Evolutionary conservation across 2,888 invertebrate genomes (phyloP).

Genomic region (Harpalus rubripes): DNA sequence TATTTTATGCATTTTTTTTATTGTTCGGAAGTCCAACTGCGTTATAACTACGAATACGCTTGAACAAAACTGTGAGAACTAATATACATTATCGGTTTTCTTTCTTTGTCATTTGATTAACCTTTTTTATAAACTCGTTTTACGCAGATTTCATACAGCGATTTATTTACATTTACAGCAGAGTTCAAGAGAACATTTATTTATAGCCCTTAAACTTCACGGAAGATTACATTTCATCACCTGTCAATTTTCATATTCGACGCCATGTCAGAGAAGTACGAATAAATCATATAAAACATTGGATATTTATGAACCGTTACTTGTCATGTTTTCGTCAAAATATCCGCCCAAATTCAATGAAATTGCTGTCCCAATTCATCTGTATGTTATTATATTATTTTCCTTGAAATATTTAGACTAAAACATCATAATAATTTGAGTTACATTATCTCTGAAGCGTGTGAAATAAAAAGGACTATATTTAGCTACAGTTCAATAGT

Average conservation of each 20-base stretch:
- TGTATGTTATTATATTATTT: background rate
- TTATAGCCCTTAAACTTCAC: background rate
- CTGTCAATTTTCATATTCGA: conserved; percentile 31
- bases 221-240: conserved; percentile 12
- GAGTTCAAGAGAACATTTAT: conserved; percentile 22
- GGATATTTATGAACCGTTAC: conserved; percentile 30
- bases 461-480: conserved; percentile 14
- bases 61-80: background rate
- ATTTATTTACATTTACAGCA: background rate
- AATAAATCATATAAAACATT: conserved; percentile 15
- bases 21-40: background rate
- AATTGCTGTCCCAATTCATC: background rate
- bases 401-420: background rate
- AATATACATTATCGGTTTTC: background rate
- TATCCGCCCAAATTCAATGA: background rate
- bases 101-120: background rate
- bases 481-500: conserved; percentile 27
- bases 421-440: background rate
- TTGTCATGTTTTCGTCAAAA: conserved; percentile 17
- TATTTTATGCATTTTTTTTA: background rate
- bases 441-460: background rate
- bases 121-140: background rate
- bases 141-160: background rate
- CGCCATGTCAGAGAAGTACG: background rate
- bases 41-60: background rate